Evolutionary conservation across 2,888 invertebrate genomes (phyloP), one percentile per base, ranked within the genome.

Genomic region (Acleris sparsana): DNA sequence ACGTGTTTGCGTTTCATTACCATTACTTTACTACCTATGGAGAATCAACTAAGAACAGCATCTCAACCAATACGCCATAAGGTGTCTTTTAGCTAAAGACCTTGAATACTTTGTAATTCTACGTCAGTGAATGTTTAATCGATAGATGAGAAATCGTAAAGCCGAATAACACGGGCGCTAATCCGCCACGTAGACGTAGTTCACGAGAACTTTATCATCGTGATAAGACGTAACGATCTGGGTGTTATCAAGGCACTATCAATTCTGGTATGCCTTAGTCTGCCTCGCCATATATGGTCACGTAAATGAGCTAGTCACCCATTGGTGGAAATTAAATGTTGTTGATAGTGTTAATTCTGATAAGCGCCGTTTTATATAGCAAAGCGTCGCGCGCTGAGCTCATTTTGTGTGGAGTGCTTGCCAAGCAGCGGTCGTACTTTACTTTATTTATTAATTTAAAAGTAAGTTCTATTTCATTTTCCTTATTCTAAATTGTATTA

Each of bases 231-330:
- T 59, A 58, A 63, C 59, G 53, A 53, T 60, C 46, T 70, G 72
- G 73, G 71, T 70, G 70, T 86, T 89, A 89, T 89, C 88, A 84
- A 77, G 75, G 75, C 77, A 80, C 79, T 86, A 88, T 87, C 84
- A 87, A 68, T 73, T 77, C 82, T 80, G 83, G 79, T 76, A 72
- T 78, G 77, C 75, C 78, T 49, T 68, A 63, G 62, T 78, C 82
- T 79, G 79, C 92, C 93, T 94, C 94, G 93, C 96, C 96, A 94
- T 96, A 96, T 96, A 96, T 95, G 96, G 96, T 95, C 94, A 95
- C 95, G 89, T 89, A 88, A 85, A 84, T 88, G 83, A 84, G 79
- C 78, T 81, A 94, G 94, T 91, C 90, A 86, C 89, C 93, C 92
- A 95, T 95, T 95, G 95, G 95, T 85, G 89, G 93, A 87, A 83